These are phyloP conservation scores for Cotesia congregata DNA, from an alignment of 2,888 invertebrate species.

Conservation along the genomic window DNA sequence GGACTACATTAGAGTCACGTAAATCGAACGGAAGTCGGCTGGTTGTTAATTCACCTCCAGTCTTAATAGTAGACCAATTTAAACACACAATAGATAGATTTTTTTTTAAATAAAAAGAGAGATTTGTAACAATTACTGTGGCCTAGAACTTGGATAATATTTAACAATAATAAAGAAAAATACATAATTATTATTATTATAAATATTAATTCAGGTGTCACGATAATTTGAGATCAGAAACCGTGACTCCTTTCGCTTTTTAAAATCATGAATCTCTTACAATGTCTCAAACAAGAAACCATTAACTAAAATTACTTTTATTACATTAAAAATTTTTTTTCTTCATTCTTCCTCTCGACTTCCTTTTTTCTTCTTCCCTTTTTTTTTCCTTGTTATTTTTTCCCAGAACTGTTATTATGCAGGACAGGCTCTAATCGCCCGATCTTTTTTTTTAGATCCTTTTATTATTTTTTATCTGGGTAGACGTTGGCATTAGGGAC, in stretches of 20 bases:
- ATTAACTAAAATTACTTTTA: conserved; percentile 1
- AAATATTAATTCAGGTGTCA: background rate
- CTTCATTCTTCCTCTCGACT: too few relatives aligned
- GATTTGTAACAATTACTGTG: background rate
- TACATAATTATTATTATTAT: background rate
- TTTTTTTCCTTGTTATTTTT: background rate
- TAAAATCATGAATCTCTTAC: background rate
- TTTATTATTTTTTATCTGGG: background rate
- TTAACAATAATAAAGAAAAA: background rate
- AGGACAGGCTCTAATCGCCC: background rate
- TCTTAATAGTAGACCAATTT: conserved; percentile 15
- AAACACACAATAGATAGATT: conserved; percentile 17
- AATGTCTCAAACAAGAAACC: background rate
- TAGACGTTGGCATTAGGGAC: conserved; percentile 17
- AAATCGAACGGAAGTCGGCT: conserved; percentile 22
- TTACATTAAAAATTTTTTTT: background rate
- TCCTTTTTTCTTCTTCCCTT: background rate
- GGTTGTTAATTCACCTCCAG: conserved; percentile 7
- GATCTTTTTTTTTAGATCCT: conserved; percentile 2
- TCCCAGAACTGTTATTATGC: background rate
- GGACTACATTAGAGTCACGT: conserved; percentile 20
- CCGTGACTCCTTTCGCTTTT: background rate
- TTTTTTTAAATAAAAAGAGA: conserved; percentile 1
- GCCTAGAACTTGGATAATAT: conserved; percentile 29
- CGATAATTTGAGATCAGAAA: background rate